phyloP scores from a whole-genome alignment of 2,113 vertebrate genomes.

The Corythoichthys haematopterus region DNA sequence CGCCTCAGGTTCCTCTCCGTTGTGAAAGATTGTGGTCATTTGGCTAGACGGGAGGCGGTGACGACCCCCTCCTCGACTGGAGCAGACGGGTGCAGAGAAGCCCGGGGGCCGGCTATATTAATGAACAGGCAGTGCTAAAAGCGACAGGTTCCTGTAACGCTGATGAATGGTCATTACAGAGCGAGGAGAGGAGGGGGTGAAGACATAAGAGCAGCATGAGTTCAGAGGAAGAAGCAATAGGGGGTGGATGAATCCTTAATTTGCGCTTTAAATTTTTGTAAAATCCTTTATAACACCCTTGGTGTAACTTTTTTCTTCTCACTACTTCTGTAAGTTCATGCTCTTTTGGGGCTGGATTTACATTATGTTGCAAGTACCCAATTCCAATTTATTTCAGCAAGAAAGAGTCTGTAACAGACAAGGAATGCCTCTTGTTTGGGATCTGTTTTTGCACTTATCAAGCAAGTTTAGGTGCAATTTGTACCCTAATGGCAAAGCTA shows the following conservation, averaged over 20 bases:
- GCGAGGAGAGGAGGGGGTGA: constrained; percentile 48
- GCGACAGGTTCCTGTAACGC: constrained; percentile 75
- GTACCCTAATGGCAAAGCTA: too few species aligned
- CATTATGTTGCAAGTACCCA: not conserved
- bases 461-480: too few species aligned
- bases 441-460: too few species aligned
- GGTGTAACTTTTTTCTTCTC: constrained; percentile 37
- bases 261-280: constrained; percentile 71
- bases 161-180: constrained; percentile 79
- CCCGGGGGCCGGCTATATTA: constrained; percentile 68
- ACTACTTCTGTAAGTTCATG: not conserved
- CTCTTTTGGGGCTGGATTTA: not conserved
- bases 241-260: constrained; percentile 61
- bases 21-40: constrained; percentile 77
- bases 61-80: constrained; percentile 62
- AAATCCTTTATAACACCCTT: constrained; percentile 74
- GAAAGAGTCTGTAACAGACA: too few species aligned
- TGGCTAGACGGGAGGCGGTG: constrained; percentile 63
- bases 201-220: constrained; percentile 35
- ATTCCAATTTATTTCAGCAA: not conserved
- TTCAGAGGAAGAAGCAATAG: constrained; percentile 43
- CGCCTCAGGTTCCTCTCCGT: constrained; percentile 51
- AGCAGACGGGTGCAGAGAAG: constrained; percentile 60
- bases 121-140: constrained; percentile 70
- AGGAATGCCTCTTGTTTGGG: too few species aligned